Evolutionary conservation across 2,888 invertebrate species (phyloP), one percentile per base, ranked within the genome.

Genomic region (Parnassius orleans): DNA sequence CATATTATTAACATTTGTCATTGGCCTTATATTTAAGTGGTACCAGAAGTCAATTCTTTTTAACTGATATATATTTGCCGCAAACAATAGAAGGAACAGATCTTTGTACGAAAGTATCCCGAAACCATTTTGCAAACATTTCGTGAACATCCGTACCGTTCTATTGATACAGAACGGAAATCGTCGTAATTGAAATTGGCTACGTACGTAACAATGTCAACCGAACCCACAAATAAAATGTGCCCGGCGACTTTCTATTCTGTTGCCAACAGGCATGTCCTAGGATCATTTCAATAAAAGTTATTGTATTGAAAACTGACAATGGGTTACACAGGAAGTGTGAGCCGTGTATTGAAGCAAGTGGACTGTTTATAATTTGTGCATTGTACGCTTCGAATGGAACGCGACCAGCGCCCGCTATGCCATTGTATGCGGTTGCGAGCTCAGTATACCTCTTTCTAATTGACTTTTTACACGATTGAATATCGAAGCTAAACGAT

Each of bases 321-420:
- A 91, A 91, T 90, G 81, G 79, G 76, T 80, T 77, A 74, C 79
- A 81, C 87, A 90, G 90, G 91, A 91, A 90, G 87, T 86, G 87
- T 87, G 86, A 81, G 87, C 72, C 78, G 81, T 81, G 86, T 87
- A 84, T 86, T 83, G 86, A 79, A 78, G 86, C 88, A 88, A 90
- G 90, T 90, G 89, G 85, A 86, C 87, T 91, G 91, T 90, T 90
- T 90, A 91, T 90, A 90, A 91, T 91, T 90, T 87, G 90, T 86
- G 77, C 83, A 88, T 90, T 91, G 90, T 90, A 78, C 73, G 66
- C 74, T 71, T 71, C 78, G 81, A 84, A 85, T 82, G 82, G 82
- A 84, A 83, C 85, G 86, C 84, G 86, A 79, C 83, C 81, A 78
- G 74, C 72, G 73, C 68, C 73, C 72, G 78, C 68, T 66, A 65